These are phyloP conservation scores for Callyntrura guangdongensis DNA, from an alignment of 2,888 invertebrate genomes.

Conservation along the genomic window DNA sequence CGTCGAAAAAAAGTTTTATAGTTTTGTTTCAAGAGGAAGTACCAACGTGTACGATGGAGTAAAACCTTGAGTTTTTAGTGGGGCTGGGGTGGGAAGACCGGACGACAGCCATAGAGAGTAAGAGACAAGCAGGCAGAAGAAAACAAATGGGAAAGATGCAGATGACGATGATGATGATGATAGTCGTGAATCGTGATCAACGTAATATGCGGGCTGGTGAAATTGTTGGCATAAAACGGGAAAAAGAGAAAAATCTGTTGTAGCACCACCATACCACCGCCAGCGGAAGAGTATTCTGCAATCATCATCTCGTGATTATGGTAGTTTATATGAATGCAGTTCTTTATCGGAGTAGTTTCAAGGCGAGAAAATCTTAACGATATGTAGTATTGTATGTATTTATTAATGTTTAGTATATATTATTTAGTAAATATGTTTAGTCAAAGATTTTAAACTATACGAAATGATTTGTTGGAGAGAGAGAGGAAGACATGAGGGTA, in stretches of 20 bases:
- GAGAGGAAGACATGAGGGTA: no score
- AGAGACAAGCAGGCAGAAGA: not conserved
- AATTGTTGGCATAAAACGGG: not conserved
- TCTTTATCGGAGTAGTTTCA: no score
- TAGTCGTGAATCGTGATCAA: not conserved
- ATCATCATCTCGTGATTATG: conserved; percentile 18
- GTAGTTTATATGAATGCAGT: conserved; percentile 38
- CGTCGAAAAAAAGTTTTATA: conserved; percentile 14
- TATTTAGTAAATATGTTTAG: no score
- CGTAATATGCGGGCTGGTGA: not conserved
- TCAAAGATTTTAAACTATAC: no score
- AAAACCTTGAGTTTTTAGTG: not conserved
- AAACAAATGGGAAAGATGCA: conserved; percentile 12
- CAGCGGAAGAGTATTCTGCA: conserved; percentile 13
- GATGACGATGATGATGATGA: not conserved
- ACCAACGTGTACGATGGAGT: not conserved
- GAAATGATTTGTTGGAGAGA: no score
- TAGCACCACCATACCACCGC: no score
- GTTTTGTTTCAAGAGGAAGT: not conserved
- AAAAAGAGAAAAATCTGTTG: not conserved
- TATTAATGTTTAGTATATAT: no score
- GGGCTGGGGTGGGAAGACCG: not conserved
- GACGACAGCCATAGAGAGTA: not conserved
- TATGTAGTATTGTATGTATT: no score
- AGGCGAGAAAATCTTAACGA: no score